Evolutionary conservation across 2,113 vertebrate species (phyloP).

Genomic region (Tinamus guttatus): DNA sequence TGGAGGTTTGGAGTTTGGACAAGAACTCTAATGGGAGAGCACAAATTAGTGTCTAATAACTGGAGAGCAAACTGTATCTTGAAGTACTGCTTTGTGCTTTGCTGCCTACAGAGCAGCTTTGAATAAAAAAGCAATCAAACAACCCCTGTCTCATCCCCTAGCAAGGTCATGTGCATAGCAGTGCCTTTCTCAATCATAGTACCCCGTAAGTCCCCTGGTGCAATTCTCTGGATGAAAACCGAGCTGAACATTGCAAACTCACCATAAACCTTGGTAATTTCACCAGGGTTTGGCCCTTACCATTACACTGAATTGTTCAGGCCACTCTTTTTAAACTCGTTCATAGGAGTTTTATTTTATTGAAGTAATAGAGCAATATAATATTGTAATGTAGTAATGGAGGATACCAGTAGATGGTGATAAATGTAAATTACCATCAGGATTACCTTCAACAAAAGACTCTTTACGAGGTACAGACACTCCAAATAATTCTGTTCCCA

Average conservation of each 20-base stretch:
- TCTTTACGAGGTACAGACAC: neutral
- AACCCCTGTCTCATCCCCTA: neutral
- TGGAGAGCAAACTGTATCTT: neutral
- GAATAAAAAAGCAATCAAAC: neutral
- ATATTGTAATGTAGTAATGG: neutral
- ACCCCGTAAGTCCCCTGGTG: neutral
- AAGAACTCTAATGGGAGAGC: neutral
- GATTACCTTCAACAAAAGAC: neutral
- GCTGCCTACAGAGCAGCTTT: neutral
- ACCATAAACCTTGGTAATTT: neutral
- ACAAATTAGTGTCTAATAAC: neutral
- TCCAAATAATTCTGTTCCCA: neutral
- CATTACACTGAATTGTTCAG: neutral
- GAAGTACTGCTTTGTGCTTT: neutral
- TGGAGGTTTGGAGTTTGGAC: neutral
- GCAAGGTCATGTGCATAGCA: neutral
- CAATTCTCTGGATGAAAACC: neutral
- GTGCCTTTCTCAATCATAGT: neutral
- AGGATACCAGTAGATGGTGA: slow-evolving; percentile 43
- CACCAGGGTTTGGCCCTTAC: neutral
- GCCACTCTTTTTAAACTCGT: neutral
- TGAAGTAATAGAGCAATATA: neutral
- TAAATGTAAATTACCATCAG: slow-evolving; percentile 6
- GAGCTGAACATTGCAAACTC: neutral
- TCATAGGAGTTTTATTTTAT: neutral